Evolutionary conservation across 2,113 vertebrate species (phyloP).

Genomic region (Columba janthina): DNA sequence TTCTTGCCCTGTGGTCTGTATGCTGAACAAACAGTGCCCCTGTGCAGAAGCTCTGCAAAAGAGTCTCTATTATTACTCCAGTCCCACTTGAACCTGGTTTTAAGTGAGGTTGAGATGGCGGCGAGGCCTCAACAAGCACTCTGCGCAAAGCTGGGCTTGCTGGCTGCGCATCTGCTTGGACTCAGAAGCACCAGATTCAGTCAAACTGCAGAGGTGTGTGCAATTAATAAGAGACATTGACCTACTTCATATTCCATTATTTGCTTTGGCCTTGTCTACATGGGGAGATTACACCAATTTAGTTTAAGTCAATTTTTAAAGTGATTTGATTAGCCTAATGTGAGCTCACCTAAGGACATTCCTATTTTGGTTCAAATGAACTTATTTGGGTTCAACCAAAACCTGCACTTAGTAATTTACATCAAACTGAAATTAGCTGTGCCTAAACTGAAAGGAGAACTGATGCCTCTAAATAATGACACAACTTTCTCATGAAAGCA

Average conservation of each 20-base stretch:
- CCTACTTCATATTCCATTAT: constrained; percentile 42
- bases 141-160: not conserved
- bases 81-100: not conserved
- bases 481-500: constrained; percentile 52
- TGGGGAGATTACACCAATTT: constrained; percentile 4
- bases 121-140: accelerated
- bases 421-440: not conserved
- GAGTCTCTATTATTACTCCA: not conserved
- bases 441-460: constrained; percentile 42
- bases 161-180: not conserved
- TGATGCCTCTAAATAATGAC: constrained; percentile 34
- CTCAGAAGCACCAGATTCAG: not conserved
- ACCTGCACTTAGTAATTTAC: constrained; percentile 15
- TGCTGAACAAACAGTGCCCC: not conserved
- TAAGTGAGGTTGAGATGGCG: not conserved
- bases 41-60: not conserved
- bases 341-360: not conserved
- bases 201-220: not conserved
- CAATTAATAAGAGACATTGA: not conserved
- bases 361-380: constrained; percentile 29
- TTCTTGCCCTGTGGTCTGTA: not conserved
- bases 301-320: constrained; percentile 42
- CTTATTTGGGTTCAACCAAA: constrained; percentile 43
- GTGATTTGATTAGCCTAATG: constrained; percentile 50
- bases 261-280: constrained; percentile 37